Base-by-base conservation (phyloP, 1,140 invertebrate genomes). In the Chrysomallon squamiferum region DNA sequence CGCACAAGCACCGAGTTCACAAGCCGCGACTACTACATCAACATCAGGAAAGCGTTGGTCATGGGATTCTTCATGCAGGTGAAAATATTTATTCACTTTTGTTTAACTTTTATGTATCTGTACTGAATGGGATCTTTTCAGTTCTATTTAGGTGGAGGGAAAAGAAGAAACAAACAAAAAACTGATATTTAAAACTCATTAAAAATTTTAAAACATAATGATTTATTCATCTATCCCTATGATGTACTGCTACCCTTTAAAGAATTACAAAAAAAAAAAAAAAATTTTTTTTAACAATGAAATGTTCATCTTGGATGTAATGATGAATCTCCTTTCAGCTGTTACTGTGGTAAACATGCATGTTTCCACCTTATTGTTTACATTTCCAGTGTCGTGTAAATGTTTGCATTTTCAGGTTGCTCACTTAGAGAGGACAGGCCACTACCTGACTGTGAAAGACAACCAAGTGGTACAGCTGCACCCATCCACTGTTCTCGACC, bases 11-110 rank as follows among this genome's bases (percentile, higher is more conserved):
- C 97, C n/a, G 96, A 99, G 71, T 99, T 99, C 84, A 97, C 94
- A 35, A 97, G 94, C 33, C 93, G 96, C 84, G 97, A 99, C 86
- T 99, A 99, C 84, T 99, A 99, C 83, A 91, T 98, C 54, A 99
- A 99, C 84, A 99, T 99, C 74, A 89, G 97, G 68, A 99, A 99
- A 88, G 96, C 97, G 0, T 88, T 99, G 13, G 96, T 99, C 13
- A 92, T 96, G 74, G 97, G 97, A 60, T 99, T 98, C 81, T 99
- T 99, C 83, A 99, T 99, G 97, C 97, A 99, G 91, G 96, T 96
- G 86, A 38, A 7, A 5, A 38, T 15, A 38, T 38, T 5, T 38
- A n/a, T n/a, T n/a, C n/a, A n/a, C n/a, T n/a, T n/a, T 27, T 43
- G 7, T 15, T 35, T 47, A 22, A 33, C 75, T 7, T 20, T 27